Evolutionary conservation across 2,113 vertebrate genomes (phyloP), one percentile per base, ranked within the genome.

Genomic region (Pygoscelis antarcticus): DNA sequence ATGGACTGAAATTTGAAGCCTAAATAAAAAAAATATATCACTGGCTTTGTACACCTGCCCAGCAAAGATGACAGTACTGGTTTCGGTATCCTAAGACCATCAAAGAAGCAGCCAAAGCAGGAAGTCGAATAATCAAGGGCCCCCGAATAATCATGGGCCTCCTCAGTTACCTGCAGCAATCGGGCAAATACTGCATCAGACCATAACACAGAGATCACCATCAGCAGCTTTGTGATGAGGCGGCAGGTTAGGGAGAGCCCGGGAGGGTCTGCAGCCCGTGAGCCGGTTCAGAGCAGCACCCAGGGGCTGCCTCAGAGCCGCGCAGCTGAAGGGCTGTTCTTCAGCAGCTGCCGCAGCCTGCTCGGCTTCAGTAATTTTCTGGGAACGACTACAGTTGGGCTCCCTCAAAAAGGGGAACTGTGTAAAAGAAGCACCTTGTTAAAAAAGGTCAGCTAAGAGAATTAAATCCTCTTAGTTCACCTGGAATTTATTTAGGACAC

Each of bases 331-430:
- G 76, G 25, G 16, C 22, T 64, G 19, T 40, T 76, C 62, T 70
- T 57, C 55, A 42, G 54, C 0, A 0, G 42, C 69, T 34, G 26
- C 64, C 5, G 2, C 47, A 34, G 58, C 79, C 13, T 0, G 0
- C 30, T 61, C 0, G 0, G 25, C 23, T 57, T 66, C 16, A 1
- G 38, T 10, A 26, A 2, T 78, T 58, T 79, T 40, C 49, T 65
- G 6, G 44, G 57, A 38, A 61, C 3, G 14, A 3, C 60, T 4
- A 0, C 22, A 14, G 12, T 1, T 64, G 26, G 38, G 22, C 19
- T 75, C 26, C 36, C 23, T 54, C n/a, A 16, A 10, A 72, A 87
- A 55, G 11, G 34, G 30, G 10, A 81, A 3, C 69, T 42, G 49
- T 6, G 12, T 54, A 32, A 83, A 64, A 69, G 29, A 52, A 66